phyloP scores from a whole-genome alignment of 2,113 vertebrate species.

The Papio anubis region DNA sequence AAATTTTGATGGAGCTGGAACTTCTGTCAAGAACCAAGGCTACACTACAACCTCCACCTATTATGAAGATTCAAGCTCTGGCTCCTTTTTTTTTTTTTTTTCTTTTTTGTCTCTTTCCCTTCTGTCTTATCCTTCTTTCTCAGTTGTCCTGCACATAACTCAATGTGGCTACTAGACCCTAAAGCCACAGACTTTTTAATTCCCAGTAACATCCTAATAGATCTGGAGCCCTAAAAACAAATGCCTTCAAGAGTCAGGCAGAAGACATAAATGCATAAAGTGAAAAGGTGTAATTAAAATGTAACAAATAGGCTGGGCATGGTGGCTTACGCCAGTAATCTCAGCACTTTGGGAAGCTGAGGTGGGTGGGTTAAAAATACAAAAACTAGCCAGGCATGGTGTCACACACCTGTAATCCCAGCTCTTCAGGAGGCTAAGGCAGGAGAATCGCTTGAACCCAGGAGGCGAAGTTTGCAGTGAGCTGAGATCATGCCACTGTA shows the following conservation, averaged over 20 bases:
- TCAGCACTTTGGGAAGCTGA: no score
- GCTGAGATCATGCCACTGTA: no score
- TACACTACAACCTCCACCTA: background rate
- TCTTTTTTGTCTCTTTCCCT: no score
- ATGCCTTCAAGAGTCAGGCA: background rate
- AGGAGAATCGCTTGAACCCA: no score
- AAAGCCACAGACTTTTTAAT: background rate
- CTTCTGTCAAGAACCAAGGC: background rate
- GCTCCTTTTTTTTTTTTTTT: background rate
- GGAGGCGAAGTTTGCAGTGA: no score
- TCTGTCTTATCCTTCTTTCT: background rate
- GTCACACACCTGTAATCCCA: no score
- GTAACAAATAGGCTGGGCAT: background rate
- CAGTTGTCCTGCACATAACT: background rate
- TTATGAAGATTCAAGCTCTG: background rate
- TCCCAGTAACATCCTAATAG: background rate
- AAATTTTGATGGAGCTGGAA: background rate
- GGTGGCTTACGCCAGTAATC: no score
- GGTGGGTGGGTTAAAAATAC: no score
- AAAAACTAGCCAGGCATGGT: no score
- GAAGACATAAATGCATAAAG: background rate
- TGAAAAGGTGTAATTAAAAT: background rate
- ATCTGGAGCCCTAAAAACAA: background rate
- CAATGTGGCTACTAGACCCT: background rate
- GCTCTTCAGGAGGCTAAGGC: no score